These are phyloP conservation scores for Sphenodon punctatus DNA, from an alignment of 2,797 vertebrate species.

Conservation along the genomic window DNA sequence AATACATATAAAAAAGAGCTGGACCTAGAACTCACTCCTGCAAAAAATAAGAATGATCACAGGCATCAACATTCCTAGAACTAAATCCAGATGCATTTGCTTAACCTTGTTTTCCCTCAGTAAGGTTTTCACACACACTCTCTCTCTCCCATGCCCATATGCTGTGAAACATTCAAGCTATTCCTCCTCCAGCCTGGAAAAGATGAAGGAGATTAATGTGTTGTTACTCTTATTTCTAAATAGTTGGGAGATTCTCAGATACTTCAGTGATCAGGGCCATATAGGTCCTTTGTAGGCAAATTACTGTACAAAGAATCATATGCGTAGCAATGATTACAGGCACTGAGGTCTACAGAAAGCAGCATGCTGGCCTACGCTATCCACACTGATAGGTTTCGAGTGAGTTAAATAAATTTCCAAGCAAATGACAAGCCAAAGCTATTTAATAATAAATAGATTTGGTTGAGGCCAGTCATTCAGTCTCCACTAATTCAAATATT, in stretches of 20 bases:
- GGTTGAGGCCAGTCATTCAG: constrained; percentile 38
- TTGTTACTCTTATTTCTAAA: not conserved
- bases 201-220: not conserved
- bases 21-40: not conserved
- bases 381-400: constrained; percentile 5
- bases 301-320: not conserved
- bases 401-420: constrained; percentile 19
- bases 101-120: not conserved
- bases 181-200: not conserved
- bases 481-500: constrained; percentile 18
- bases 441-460: constrained; percentile 25
- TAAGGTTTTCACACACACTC: not conserved
- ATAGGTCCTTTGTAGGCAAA: not conserved
- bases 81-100: not conserved
- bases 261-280: not conserved
- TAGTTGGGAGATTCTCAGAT: not conserved
- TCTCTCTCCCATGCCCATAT: not conserved
- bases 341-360: not conserved
- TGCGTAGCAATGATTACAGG: not conserved
- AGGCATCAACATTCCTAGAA: not conserved
- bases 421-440: constrained; percentile 36
- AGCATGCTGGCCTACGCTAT: not conserved
- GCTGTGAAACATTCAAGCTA: not conserved
- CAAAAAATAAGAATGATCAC: not conserved
- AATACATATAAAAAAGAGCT: not conserved